Conservation (phyloP, 2,888 invertebrate species). For the Ptilodon capucinus region DNA sequence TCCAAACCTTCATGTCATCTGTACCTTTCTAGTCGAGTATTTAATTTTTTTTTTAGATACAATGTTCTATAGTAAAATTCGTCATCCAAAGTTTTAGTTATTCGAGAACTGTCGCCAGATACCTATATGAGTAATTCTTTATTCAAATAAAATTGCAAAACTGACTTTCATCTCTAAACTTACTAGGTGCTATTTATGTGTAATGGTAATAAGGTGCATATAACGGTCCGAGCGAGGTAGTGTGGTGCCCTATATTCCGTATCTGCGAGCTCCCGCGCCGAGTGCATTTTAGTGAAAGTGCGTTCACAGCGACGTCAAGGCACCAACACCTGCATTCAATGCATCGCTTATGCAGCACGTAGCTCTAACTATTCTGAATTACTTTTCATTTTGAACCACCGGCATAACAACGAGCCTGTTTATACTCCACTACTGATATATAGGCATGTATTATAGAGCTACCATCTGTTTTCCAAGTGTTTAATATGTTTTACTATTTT, state of each 20-base stretch:
- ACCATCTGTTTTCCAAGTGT: no score
- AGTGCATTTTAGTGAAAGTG: conserved; percentile 64
- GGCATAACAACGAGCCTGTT: not conserved
- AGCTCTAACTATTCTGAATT: conserved; percentile 3
- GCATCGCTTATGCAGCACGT: conserved; percentile 19
- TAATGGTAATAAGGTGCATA: not conserved
- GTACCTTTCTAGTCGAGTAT: no score
- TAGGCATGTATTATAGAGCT: no score
- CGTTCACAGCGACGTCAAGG: conserved; percentile 56
- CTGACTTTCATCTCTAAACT: not conserved
- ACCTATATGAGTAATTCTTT: not conserved
- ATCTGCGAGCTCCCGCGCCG: conserved; percentile 32
- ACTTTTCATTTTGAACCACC: not conserved
- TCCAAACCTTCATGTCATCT: no score
- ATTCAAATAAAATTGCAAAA: not conserved
- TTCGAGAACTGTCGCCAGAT: no score
- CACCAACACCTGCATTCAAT: conserved; percentile 48
- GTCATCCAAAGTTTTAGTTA: no score
- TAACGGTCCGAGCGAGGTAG: not conserved
- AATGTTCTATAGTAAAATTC: no score
- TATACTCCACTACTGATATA: no score
- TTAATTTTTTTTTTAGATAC: no score
- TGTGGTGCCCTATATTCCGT: conserved; percentile 41
- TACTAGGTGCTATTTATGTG: not conserved
- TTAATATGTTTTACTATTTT: no score